Evolutionary conservation across 2,888 invertebrate genomes (phyloP).

Genomic region (Dryococelus australis): DNA sequence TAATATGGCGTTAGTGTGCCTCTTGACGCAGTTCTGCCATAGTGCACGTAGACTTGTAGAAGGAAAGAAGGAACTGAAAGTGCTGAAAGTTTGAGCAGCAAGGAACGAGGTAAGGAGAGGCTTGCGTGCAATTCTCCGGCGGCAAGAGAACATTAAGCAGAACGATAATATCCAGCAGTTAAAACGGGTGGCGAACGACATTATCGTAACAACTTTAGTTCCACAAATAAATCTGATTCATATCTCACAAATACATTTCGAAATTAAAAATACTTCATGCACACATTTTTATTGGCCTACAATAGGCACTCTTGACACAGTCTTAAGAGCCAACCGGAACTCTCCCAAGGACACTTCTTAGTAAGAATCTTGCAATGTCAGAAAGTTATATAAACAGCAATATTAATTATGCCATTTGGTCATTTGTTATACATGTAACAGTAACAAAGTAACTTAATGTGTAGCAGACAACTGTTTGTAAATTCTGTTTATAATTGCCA

Average conservation of each 20-base stretch:
- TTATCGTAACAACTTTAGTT: conserved; percentile 16
- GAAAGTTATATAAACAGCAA: too few species aligned
- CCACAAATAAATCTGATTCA: conserved; percentile 8
- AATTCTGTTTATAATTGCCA: too few species aligned
- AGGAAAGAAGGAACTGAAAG: neutral
- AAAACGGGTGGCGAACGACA: neutral
- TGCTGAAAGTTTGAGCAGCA: neutral
- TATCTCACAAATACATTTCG: neutral
- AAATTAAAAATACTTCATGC: neutral
- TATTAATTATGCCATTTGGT: too few species aligned
- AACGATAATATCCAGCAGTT: neutral
- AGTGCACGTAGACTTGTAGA: neutral
- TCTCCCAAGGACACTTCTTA: too few species aligned
- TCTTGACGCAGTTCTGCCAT: too few species aligned
- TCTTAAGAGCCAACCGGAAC: too few species aligned
- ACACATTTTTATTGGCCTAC: neutral
- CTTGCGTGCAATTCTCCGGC: neutral
- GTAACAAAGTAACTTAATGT: too few species aligned
- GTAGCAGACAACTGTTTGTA: too few species aligned
- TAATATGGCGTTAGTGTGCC: too few species aligned
- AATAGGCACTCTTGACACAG: neutral
- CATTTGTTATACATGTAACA: too few species aligned
- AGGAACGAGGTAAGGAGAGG: neutral
- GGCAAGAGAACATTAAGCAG: neutral
- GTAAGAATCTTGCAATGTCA: too few species aligned